Base-by-base conservation (phyloP, 2,888 invertebrate species). In the Hydroisotoma schaefferi region DNA sequence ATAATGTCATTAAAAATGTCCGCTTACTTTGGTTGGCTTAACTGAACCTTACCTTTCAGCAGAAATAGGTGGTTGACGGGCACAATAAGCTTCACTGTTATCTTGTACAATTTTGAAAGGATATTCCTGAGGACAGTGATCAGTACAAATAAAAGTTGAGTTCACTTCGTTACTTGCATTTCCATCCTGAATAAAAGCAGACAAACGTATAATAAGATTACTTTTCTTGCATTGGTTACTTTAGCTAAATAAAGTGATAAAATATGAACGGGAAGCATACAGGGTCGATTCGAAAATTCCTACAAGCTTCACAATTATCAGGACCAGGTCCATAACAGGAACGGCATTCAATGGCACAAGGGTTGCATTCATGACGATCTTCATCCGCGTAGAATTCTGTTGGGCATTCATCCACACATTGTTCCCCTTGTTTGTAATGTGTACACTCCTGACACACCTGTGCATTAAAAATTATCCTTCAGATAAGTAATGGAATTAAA, bases 371-470 rank as follows among this genome's bases (percentile, higher is more conserved):
- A 22, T 86, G 85, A 18, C 81, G 83, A 0, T 79, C 79, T 61
- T 86, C 83, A 72, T 93, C 88, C 0, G 90, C 87, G 75, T 86
- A 95, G 75, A 90, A 87, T 75, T 93, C 91, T 2, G 74, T 66
- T 0, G 82, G 76, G 0, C 91, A 88, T 74, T 90, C 88, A 65
- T 93, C 88, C 75, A 91, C 92, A 74, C 94, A 94, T 75, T 92
- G 90, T 74, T 91, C 91, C 1, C 88, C 90, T 61, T 87, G 84
- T 73, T 88, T 88, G 76, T 87, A 94, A 57, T 87, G 87, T 26
- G 86, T 84, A 76, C 97, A 97, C 70, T 89, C 87, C 73, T 87
- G 86, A 76, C 95, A 97, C 4, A 90, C 87, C 72, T 72, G 38
- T 29, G 20, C 20, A 55, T 48, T 28, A 2, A 28, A 33, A 20